These are phyloP conservation scores for Dolomedes plantarius DNA, from an alignment of 2,888 invertebrate species.

Conservation along the genomic window DNA sequence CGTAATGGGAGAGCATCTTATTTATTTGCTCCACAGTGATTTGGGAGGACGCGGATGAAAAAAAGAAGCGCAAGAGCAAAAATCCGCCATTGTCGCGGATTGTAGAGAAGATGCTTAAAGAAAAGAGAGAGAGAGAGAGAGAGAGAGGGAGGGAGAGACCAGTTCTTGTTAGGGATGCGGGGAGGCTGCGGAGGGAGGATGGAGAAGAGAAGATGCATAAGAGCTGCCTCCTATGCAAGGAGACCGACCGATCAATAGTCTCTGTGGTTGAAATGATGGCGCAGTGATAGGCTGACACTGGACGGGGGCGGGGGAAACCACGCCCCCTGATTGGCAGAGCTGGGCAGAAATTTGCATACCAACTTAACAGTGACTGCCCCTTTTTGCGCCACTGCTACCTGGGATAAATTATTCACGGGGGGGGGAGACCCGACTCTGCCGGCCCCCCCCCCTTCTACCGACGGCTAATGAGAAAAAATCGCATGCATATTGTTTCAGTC, in stretches of 20 bases:
- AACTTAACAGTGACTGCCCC: slow-evolving; percentile 68
- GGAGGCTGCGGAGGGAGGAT: not conserved
- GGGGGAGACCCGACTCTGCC: not conserved
- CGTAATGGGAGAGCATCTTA: not conserved
- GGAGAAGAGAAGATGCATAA: slow-evolving; percentile 64
- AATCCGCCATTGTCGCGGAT: slow-evolving; percentile 70
- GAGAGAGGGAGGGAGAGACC: slow-evolving; percentile 32
- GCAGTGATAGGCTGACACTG: slow-evolving; percentile 69
- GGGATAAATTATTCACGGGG: slow-evolving; percentile 67
- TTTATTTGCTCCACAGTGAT: not conserved
- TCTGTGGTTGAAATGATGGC: slow-evolving; percentile 70
- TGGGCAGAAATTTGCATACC: slow-evolving; percentile 68
- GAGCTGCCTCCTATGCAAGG: slow-evolving; percentile 69
- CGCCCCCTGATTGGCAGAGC: slow-evolving; percentile 68
- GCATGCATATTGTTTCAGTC: slow-evolving; percentile 66
- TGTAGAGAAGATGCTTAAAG: slow-evolving; percentile 69
- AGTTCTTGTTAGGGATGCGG: slow-evolving; percentile 60
- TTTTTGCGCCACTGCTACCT: slow-evolving; percentile 62
- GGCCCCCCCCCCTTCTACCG: not conserved
- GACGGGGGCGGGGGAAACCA: slow-evolving; percentile 55
- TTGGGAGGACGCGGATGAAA: slow-evolving; percentile 8
- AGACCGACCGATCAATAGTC: slow-evolving; percentile 63
- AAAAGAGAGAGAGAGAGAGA: slow-evolving; percentile 58
- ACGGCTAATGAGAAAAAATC: slow-evolving; percentile 64
- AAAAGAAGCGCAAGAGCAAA: slow-evolving; percentile 69